Evolutionary conservation across 2,113 vertebrate species (phyloP), one percentile per base, ranked within the genome.

Genomic region (Lepidothrix coronata): DNA sequence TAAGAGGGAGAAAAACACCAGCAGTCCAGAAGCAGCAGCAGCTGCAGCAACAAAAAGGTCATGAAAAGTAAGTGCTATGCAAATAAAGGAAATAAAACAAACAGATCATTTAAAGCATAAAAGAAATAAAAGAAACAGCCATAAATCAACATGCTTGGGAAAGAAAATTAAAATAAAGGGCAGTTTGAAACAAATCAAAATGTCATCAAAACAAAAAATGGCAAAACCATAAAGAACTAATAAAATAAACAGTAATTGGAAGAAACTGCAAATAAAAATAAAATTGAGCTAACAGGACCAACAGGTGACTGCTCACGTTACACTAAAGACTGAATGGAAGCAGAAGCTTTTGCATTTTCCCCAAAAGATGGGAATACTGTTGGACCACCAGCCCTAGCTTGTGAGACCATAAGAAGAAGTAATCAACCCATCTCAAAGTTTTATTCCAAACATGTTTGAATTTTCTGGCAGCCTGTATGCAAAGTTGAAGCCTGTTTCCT

Each of bases 71-170:
- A 94, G 90, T 95, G 78, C 82, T 85, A 93, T 80, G 94, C 82
- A 97, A 97, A 95, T 93, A 96, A 79, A 85, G 49, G 82, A 90
- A 93, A 92, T 96, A 94, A 95, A 94, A 58, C 83, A 95, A 94
- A 83, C 73, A 84, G 57, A 96, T 88, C 55, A 94, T 96, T 96
- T 92, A 88, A 95, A 80, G n/a, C 28, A 84, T 72, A 96, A 95
- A 89, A 88, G 66, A 89, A 84, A 80, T 79, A 81, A 41, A 95
- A 92, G 62, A 91, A 95, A 87, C 0, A 8, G 68, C 41, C 52
- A 57, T 91, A 93, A 79, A 95, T 92, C 85, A 94, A 79, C 33
- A 67, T 65, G 18, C 84, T 81, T 73, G 57, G 44, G 37, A 78
- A 95, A 85, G 84, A 93, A 91, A 96, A 95, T 88, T 75, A 74